These are phyloP conservation scores for Pagetopsis macropterus DNA, from an alignment of 2,797 vertebrate species.

Conservation along the genomic window DNA sequence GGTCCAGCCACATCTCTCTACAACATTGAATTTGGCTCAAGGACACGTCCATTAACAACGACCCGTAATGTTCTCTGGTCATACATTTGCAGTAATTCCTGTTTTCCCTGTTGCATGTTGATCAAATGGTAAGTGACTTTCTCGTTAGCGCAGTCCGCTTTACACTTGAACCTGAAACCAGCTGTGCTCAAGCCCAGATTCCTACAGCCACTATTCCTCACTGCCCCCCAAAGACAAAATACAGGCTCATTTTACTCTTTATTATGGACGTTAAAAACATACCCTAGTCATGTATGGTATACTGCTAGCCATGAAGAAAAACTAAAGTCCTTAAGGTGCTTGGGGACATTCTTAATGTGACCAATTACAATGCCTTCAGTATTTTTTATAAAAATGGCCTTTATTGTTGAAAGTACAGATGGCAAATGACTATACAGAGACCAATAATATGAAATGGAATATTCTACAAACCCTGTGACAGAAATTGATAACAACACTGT, in stretches of 20 bases:
- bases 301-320: constrained; percentile 47
- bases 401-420: constrained; percentile 74
- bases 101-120: constrained; percentile 58
- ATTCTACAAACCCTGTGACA: constrained; percentile 66
- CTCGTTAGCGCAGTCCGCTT: constrained; percentile 62
- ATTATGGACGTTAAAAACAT: constrained; percentile 74
- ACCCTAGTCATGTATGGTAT: constrained; percentile 37
- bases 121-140: constrained; percentile 69
- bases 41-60: constrained; percentile 59
- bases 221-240: constrained; percentile 70
- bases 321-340: constrained; percentile 61
- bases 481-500: constrained; percentile 66
- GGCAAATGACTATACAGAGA: constrained; percentile 68
- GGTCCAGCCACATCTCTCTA: constrained; percentile 58
- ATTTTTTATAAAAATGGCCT: constrained; percentile 73
- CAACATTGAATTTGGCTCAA: constrained; percentile 56
- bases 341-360: constrained; percentile 70
- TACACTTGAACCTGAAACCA: constrained; percentile 73
- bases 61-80: constrained; percentile 57
- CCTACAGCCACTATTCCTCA: constrained; percentile 51
- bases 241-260: constrained; percentile 77
- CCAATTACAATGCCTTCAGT: constrained; percentile 73
- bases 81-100: constrained; percentile 66
- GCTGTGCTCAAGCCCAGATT: constrained; percentile 69
- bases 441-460: constrained; percentile 70